phyloP scores from a whole-genome alignment of 2,888 invertebrate species.

The Aspidapion aeneum region DNA sequence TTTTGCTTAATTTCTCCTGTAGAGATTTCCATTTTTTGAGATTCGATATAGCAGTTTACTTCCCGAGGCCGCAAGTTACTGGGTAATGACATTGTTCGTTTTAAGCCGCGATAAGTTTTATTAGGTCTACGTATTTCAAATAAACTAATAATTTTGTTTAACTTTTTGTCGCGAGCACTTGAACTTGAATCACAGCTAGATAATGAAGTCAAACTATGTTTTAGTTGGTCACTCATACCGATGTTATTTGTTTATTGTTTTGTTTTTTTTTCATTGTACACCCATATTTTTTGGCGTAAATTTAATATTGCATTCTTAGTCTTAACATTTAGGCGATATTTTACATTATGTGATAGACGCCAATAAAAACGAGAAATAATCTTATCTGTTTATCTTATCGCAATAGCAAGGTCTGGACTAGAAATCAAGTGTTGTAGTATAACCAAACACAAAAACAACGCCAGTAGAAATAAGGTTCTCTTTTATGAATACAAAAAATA shows the following conservation, averaged over 20 bases:
- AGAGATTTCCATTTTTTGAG: not conserved
- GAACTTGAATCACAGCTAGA: not conserved
- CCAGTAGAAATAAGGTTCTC: too few species aligned
- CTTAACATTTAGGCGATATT: too few species aligned
- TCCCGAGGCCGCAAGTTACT: not conserved
- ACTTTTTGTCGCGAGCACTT: not conserved
- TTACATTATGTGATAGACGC: not conserved
- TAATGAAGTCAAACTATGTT: not conserved
- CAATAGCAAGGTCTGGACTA: too few species aligned
- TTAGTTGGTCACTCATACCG: not conserved
- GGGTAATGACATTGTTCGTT: slow-evolving; percentile 19
- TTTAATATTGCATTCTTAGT: too few species aligned
- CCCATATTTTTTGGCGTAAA: not conserved
- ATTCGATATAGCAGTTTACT: not conserved
- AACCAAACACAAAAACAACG: too few species aligned
- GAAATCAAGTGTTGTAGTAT: too few species aligned
- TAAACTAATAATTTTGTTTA: slow-evolving; percentile 13
- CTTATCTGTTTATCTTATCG: not conserved
- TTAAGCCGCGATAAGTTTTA: slow-evolving; percentile 9
- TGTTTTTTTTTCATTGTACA: not conserved
- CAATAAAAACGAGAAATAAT: not conserved
- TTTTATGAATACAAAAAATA: too few species aligned
- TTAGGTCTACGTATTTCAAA: slow-evolving; percentile 22
- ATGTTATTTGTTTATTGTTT: too few species aligned
- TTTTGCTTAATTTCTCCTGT: not conserved